Evolutionary conservation across 1,140 invertebrate genomes (phyloP), one percentile per base, ranked within the genome.

Genomic region (Heliconius eleuchia): DNA sequence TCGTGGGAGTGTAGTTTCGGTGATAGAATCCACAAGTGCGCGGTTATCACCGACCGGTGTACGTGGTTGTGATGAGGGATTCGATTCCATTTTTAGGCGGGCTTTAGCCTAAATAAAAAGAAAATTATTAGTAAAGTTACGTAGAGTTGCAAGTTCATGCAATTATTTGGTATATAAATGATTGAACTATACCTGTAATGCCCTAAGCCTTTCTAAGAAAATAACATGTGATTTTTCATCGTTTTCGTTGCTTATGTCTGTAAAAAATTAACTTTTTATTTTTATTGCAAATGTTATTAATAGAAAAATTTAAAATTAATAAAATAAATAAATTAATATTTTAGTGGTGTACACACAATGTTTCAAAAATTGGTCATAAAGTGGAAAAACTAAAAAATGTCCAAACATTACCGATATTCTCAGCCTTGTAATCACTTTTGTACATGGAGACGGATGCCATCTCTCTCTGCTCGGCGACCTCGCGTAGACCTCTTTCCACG

Each of bases 401-500:
- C 34, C 23, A 23, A 77, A 16, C 72, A 30, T 80, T 46, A 80
- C 93, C 93, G 19, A 91, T 92, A 83, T 90, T 89, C 13, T 91
- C 87, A 8, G 87, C 52, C 77, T 92, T 92, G 79, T 88, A 89
- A 77, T 90, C 87, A 83, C 89, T 90, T 80, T 93, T 90, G 86
- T 91, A 90, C n/a, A 91, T 85, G 30, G 88, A 85, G 85, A 91
- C 83, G 19, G 90, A 77, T 50, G 88, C 84, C 23, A 90, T 81
- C 42, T 89, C 90, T 81, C 96, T 91, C 79, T 95, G 94, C 80
- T 95, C 95, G 81, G 97, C 98, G 57, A 99, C 98, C 79, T 97
- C 96, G 75, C 96, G 96, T 55, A 99, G 95, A 6, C 98, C 98
- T 78, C 97, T 96, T 87, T 98, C 97, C 84, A 99, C 98, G 88